A percentile compares a stretch with the other conserved stretches of the same genome.
These are phyloP conservation scores for Threskiornis aethiopicus DNA, from an alignment of 2,797 vertebrate genomes.

Conservation along the genomic window DNA sequence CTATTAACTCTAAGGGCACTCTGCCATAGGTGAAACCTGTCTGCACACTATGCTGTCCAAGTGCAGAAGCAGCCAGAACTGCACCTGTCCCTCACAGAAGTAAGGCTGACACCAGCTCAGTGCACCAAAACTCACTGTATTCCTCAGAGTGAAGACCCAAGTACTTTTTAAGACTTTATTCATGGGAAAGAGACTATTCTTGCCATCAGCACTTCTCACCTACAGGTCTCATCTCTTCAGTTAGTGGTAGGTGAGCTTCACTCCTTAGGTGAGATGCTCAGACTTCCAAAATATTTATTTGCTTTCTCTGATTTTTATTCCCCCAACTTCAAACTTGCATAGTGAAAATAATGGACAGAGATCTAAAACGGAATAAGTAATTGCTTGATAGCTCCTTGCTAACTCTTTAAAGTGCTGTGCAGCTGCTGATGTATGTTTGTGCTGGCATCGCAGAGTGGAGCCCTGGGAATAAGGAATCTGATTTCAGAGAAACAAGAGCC, in stretches of 20 bases:
- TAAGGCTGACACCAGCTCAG: not conserved
- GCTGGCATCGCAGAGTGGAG: slow-evolving; percentile 77
- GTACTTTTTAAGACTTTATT: not conserved
- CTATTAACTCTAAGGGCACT: not conserved
- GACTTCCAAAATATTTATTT: slow-evolving; percentile 18
- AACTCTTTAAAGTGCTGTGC: slow-evolving; percentile 70
- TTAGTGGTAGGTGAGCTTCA: not conserved
- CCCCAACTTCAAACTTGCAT: slow-evolving; percentile 6
- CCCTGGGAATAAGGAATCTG: slow-evolving; percentile 80
- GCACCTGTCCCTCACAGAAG: not conserved
- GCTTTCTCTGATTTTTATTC: slow-evolving; percentile 25
- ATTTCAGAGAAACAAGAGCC: slow-evolving; percentile 84
- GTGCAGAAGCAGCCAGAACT: not conserved
- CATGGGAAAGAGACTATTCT: not conserved
- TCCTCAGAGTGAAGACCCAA: not conserved
- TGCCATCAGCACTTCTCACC: not conserved
- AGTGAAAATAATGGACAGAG: slow-evolving; percentile 29
- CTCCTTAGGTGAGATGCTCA: not conserved
- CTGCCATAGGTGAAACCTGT: not conserved
- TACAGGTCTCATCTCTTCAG: not conserved
- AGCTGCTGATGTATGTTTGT: slow-evolving; percentile 77
- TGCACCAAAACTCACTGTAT: not conserved
- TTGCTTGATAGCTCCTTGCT: slow-evolving; percentile 64
- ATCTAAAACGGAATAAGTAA: slow-evolving; percentile 66
- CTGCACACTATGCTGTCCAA: not conserved